Evolutionary conservation across 2,888 invertebrate species (phyloP).

Genomic region (Argyresthia albistria): DNA sequence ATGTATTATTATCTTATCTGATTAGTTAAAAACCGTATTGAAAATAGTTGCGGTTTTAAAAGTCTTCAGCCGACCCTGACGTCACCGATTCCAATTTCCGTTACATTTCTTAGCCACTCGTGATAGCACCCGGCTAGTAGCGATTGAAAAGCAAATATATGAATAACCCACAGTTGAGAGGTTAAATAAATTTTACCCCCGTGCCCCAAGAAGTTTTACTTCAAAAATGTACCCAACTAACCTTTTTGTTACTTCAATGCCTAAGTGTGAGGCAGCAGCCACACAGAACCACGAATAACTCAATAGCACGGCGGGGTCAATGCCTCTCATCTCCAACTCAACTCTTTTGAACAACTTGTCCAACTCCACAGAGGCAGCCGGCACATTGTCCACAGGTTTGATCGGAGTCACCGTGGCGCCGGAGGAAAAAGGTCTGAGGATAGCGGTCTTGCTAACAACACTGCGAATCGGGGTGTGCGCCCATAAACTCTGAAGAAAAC

Average conservation of each 20-base stretch:
- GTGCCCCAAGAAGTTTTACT: no score
- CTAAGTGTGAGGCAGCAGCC: conserved; percentile 85
- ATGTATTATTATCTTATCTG: no score
- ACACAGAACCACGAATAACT: conserved; percentile 91
- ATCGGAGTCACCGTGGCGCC: conserved; percentile 21
- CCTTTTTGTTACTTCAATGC: conserved; percentile 81
- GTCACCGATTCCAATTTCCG: no score
- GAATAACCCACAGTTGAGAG: no score
- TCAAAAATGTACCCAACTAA: conserved; percentile 53
- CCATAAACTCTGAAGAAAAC: conserved; percentile 39
- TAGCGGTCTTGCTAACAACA: conserved; percentile 7
- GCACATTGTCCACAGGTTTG: conserved; percentile 7
- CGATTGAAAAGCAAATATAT: no score
- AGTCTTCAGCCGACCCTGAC: no score
- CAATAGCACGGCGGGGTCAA: conserved; percentile 88
- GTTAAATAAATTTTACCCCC: no score
- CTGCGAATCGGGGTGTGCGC: conserved; percentile 5
- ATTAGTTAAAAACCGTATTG: no score
- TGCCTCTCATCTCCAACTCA: conserved; percentile 88
- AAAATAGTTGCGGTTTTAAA: no score
- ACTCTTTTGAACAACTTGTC: conserved; percentile 88
- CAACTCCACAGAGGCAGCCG: conserved; percentile 43
- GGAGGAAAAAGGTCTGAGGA: conserved; percentile 28
- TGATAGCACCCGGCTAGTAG: no score
- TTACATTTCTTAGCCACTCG: no score